phyloP scores from a whole-genome alignment of 92 coral and sea anemone genomes.

The Pocillopora grandis region DNA sequence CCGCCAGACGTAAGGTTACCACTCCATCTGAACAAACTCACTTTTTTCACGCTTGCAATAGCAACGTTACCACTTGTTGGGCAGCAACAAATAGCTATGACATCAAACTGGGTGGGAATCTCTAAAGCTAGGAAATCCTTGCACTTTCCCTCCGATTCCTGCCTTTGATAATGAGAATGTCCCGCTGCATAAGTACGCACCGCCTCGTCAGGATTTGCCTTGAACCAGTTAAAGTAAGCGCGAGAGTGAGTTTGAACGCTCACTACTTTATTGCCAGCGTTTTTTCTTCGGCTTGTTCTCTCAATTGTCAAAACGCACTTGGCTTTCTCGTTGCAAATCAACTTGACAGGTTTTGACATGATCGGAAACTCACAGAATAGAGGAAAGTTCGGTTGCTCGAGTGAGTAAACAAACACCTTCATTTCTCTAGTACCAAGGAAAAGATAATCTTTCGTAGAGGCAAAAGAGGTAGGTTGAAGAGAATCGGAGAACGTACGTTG shows the following conservation, averaged over 20 bases:
- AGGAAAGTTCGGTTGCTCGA: conserved; percentile 81
- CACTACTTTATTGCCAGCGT: background rate
- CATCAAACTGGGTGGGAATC: conserved; percentile 64
- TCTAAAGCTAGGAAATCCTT: conserved; percentile 71
- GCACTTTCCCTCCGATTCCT: conserved; percentile 46
- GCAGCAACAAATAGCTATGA: conserved; percentile 66
- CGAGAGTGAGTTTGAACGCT: conserved; percentile 65
- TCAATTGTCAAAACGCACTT: conserved; percentile 83
- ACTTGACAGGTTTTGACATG: conserved; percentile 73
- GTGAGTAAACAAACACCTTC: conserved; percentile 82
- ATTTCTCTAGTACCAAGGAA: conserved; percentile 78
- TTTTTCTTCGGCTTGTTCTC: conserved; percentile 49
- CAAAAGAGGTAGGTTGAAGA: conserved; percentile 71
- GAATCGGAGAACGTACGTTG: conserved; percentile 86
- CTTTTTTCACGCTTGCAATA: conserved; percentile 62
- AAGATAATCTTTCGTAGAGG: conserved; percentile 71
- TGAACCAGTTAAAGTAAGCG: conserved; percentile 93
- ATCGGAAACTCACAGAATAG: conserved; percentile 84
- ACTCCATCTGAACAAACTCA: conserved; percentile 72
- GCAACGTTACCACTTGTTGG: conserved; percentile 79
- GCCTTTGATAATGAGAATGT: conserved; percentile 60
- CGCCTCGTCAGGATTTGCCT: conserved; percentile 54
- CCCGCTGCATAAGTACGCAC: conserved; percentile 80
- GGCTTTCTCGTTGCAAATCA: conserved; percentile 80
- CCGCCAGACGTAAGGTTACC: background rate